Evolutionary conservation across 2,888 invertebrate genomes (phyloP).

Genomic region (Heliconius ismenius): DNA sequence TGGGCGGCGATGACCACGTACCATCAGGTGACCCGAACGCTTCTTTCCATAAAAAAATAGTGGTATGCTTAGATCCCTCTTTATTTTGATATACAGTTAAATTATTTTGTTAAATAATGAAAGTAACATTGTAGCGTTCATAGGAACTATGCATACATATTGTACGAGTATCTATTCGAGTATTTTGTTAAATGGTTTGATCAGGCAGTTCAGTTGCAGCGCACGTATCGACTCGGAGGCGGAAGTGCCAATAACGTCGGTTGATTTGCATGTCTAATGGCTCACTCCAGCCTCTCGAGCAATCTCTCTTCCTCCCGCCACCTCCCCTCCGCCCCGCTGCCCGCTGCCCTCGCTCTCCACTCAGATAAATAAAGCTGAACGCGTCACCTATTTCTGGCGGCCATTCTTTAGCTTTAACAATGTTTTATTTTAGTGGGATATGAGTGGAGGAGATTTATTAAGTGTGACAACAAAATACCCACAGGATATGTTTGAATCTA

Average conservation of each 20-base stretch:
- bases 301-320: constrained; percentile 6
- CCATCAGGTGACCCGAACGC: too few relatives aligned
- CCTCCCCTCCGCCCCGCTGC: too few relatives aligned
- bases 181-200: neutral
- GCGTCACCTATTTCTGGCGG: constrained; percentile 25
- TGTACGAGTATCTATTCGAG: too few relatives aligned
- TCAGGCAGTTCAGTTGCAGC: neutral
- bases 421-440: constrained; percentile 25
- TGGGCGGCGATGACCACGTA: too few relatives aligned
- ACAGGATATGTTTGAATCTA: neutral
- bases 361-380: constrained; percentile 19
- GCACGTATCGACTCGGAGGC: constrained; percentile 7
- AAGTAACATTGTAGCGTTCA: neutral
- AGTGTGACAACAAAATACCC: neutral
- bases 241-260: constrained; percentile 35
- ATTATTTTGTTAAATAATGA: neutral
- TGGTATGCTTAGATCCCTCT: too few relatives aligned
- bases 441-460: constrained; percentile 16
- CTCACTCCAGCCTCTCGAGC: constrained; percentile 13
- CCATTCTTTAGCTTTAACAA: constrained; percentile 25
- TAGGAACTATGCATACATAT: neutral
- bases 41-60: too few relatives aligned
- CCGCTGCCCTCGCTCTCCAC: neutral
- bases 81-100: neutral
- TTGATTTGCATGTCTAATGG: constrained; percentile 25